Evolutionary conservation across 2,113 vertebrate species (phyloP).

Genomic region (Philantomba maxwellii): DNA sequence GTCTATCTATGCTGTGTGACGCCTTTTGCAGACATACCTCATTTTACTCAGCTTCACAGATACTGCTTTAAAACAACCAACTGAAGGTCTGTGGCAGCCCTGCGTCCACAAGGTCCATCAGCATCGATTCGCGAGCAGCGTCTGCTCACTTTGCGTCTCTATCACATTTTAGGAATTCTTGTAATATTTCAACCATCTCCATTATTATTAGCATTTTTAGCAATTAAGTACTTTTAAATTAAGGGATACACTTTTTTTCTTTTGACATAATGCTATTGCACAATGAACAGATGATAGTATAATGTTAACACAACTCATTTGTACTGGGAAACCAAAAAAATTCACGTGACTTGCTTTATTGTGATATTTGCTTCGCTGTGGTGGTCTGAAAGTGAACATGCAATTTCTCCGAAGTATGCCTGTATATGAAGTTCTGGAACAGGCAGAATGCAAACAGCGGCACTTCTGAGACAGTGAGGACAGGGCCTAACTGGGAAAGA

Average conservation of each 20-base stretch:
- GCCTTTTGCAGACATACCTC: background rate
- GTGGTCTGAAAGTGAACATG: background rate
- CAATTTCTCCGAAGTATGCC: background rate
- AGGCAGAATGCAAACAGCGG: background rate
- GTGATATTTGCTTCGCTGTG: background rate
- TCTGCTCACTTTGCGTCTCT: background rate
- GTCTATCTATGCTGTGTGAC: background rate
- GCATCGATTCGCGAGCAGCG: background rate
- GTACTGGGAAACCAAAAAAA: background rate
- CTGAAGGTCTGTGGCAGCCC: background rate
- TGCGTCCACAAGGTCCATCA: background rate
- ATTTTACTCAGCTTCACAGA: background rate
- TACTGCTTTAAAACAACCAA: background rate
- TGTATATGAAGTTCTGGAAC: background rate
- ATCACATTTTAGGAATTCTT: background rate
- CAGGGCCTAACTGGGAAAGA: background rate
- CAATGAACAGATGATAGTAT: background rate
- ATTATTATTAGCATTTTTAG: background rate
- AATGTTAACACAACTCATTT: background rate
- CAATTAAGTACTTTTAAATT: background rate
- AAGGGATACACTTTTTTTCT: background rate
- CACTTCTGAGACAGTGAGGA: background rate
- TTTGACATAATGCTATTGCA: background rate
- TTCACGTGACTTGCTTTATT: background rate
- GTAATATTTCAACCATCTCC: background rate